Evolutionary conservation across 1,140 invertebrate species (phyloP).

Genomic region (Sogatella furcifera): DNA sequence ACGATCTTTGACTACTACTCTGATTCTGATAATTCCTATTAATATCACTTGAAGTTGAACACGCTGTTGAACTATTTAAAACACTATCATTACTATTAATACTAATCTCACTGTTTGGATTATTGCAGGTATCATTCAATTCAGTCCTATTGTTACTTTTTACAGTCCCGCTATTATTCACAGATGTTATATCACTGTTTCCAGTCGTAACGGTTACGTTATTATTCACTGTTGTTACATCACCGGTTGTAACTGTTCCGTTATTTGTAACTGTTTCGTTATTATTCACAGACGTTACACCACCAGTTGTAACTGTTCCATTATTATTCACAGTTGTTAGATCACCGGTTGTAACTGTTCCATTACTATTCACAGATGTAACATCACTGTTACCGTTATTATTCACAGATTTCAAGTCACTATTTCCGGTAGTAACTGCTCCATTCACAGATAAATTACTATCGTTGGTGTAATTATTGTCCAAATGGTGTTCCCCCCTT

Average conservation of each 20-base stretch:
- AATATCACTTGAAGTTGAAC: background rate
- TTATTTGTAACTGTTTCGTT: too few relatives aligned
- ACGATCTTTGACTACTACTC: background rate
- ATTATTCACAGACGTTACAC: too few relatives aligned
- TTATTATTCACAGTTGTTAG: too few relatives aligned
- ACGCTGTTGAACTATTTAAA: background rate
- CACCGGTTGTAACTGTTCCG: too few relatives aligned
- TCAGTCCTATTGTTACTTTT: too few relatives aligned
- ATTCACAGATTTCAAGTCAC: background rate
- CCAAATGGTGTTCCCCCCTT: background rate
- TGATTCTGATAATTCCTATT: conserved; percentile 4
- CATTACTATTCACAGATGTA: background rate
- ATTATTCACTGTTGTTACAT: too few relatives aligned
- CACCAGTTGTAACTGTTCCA: too few relatives aligned
- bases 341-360: too few relatives aligned
- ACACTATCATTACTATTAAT: background rate
- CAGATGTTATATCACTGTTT: too few relatives aligned
- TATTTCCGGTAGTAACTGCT: too few relatives aligned
- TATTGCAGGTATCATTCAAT: background rate
- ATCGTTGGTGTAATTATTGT: background rate
- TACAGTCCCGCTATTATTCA: too few relatives aligned
- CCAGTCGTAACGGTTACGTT: too few relatives aligned
- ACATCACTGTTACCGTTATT: background rate
- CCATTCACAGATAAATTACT: background rate
- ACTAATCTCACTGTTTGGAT: background rate